Evolutionary conservation across 1,140 invertebrate species (phyloP).

Genomic region (Berghia stephanieae): DNA sequence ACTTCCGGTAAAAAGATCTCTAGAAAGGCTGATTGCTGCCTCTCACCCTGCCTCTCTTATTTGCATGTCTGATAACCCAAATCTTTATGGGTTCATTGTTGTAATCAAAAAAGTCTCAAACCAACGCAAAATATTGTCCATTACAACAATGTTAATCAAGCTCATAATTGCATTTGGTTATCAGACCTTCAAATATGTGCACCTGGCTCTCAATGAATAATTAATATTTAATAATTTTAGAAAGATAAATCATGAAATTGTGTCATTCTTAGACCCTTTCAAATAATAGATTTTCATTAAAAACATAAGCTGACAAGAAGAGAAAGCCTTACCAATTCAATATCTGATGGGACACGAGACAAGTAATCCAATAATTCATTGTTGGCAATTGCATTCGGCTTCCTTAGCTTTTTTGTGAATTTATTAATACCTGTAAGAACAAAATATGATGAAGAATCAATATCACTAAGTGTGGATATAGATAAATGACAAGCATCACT

Average conservation of each 20-base stretch:
- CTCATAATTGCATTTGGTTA: too few relatives aligned
- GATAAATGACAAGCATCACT: not conserved
- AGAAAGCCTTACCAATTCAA: slow-evolving; percentile 80
- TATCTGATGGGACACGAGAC: slow-evolving; percentile 94
- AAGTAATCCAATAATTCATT: slow-evolving; percentile 97
- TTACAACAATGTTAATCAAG: too few relatives aligned
- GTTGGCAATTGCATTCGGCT: slow-evolving; percentile 94
- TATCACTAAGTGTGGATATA: not conserved
- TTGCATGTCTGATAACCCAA: too few relatives aligned
- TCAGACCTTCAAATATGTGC: too few relatives aligned
- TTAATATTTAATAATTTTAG: not conserved
- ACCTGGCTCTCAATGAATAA: too few relatives aligned
- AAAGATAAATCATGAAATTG: not conserved
- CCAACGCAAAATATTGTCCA: too few relatives aligned
- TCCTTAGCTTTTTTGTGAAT: slow-evolving; percentile 91
- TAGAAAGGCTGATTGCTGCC: too few relatives aligned
- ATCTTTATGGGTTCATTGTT: too few relatives aligned
- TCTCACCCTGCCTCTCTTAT: too few relatives aligned
- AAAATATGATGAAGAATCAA: not conserved
- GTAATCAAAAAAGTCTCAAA: too few relatives aligned
- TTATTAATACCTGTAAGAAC: slow-evolving; percentile 81
- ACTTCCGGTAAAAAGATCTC: too few relatives aligned
- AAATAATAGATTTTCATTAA: not conserved
- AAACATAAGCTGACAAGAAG: too few relatives aligned
- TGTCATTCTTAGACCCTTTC: not conserved